Evolutionary conservation across 2,797 vertebrate species (phyloP), one percentile per base, ranked within the genome.

Genomic region (Neopelma chrysocephalum): DNA sequence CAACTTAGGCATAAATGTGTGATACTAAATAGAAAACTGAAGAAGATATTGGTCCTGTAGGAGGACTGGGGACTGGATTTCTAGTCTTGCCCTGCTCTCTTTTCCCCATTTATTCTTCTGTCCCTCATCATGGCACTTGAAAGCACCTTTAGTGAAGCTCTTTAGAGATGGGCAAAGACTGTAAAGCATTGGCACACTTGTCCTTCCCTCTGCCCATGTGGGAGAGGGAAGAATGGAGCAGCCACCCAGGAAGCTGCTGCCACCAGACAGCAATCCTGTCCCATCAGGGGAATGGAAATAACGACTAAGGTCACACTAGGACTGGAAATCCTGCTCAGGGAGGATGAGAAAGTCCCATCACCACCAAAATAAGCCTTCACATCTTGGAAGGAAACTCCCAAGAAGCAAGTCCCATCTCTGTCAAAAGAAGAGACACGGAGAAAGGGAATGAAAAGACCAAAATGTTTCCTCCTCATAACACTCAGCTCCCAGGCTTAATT

Each of bases 401-500:
- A 89, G 66, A 93, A n/a, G 29, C 11, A 73, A 40, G 62, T 45
- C 36, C 87, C 68, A 21, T 19, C 31, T 66, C 40, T 69, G 27
- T 21, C 5, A 1, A 69, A 76, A 77, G 43, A 70, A 21, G 53
- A 75, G 29, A n/a, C 14, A 15, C 36, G 10, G 51, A 82, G n/a
- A 82, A 7, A 77, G 4, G 27, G 34, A 91, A 76, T 4, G 15
- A 66, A 68, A 94, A 91, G 45, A 69, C 48, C 18, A 50, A 73
- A 85, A 64, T 17, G 12, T 50, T 94, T 88, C 76, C 61, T 93
- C 53, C 13, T 64, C 17, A 2, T 54, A 95, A 84, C 12, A 38
- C 34, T 84, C 77, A 42, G 68, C 88, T 93, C 16, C 51, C 56
- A 82, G 81, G 78, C 79, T 84, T 91, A 89, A 89, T 92, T 96